These are phyloP conservation scores for Aphrophora alni DNA, from an alignment of 2,888 invertebrate species.

Conservation along the genomic window DNA sequence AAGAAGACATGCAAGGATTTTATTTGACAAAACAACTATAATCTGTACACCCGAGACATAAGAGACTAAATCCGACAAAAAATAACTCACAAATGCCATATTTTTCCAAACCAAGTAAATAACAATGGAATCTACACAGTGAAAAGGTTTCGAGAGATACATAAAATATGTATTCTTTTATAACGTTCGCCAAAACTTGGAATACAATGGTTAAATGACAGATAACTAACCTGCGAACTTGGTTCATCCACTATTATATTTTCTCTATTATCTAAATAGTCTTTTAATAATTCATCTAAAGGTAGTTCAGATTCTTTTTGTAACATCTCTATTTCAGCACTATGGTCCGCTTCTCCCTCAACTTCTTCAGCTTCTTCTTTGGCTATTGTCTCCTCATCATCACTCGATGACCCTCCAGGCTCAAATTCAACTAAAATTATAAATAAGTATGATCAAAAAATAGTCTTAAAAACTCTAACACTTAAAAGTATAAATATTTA, in stretches of 20 bases:
- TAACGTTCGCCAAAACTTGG: no score
- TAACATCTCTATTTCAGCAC: slow-evolving; percentile 82
- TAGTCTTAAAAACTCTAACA: not conserved
- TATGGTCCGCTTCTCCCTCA: slow-evolving; percentile 63
- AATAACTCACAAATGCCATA: no score
- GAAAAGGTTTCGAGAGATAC: no score
- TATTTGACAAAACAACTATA: no score
- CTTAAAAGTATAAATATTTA: not conserved
- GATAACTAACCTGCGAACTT: not conserved
- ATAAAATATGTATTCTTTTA: no score
- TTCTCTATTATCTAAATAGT: slow-evolving; percentile 47
- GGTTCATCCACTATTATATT: slow-evolving; percentile 31
- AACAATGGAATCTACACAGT: no score
- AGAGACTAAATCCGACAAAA: no score
- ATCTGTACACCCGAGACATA: no score
- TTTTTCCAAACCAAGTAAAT: no score
- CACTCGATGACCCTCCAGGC: slow-evolving; percentile 78
- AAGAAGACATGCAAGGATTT: no score
- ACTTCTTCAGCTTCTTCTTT: slow-evolving; percentile 72
- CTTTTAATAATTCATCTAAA: slow-evolving; percentile 80
- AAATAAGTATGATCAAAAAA: not conserved
- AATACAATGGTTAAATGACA: no score
- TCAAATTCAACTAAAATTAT: slow-evolving; percentile 76
- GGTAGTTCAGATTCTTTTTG: slow-evolving; percentile 89
- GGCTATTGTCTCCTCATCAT: slow-evolving; percentile 94